These are phyloP conservation scores for Gallinago jamesoni DNA, from an alignment of 2,113 vertebrate genomes.

Conservation along the genomic window DNA sequence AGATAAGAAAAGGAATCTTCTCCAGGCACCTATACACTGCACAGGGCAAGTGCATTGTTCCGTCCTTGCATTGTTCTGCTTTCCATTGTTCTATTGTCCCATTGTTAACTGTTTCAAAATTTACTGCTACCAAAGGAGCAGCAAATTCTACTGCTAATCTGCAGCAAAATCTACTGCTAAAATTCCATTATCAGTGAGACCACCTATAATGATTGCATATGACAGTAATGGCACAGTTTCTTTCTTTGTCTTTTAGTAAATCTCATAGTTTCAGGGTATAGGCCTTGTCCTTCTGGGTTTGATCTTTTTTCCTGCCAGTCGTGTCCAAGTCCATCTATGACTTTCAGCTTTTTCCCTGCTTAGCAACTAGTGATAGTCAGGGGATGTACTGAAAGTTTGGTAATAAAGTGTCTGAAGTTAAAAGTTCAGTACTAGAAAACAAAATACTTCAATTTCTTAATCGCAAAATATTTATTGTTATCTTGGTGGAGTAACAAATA, in stretches of 20 bases:
- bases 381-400: neutral
- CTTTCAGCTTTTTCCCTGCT: neutral
- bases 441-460: neutral
- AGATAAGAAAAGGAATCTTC: neutral
- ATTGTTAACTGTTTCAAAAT: neutral
- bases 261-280: neutral
- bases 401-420: neutral
- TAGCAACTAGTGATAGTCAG: neutral
- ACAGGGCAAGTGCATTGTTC: neutral
- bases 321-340: neutral
- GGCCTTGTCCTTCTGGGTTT: neutral
- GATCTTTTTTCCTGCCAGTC: neutral
- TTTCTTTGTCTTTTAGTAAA: neutral
- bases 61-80: neutral
- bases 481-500: neutral
- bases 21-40: neutral
- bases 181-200: neutral
- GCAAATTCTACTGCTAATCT: neutral
- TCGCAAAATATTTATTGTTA: neutral
- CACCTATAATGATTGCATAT: neutral
- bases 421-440: neutral
- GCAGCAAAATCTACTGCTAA: no score
- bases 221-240: neutral
- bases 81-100: neutral
- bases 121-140: neutral